phyloP scores from a whole-genome alignment of 2,113 vertebrate species.

The Cottus gobio region DNA sequence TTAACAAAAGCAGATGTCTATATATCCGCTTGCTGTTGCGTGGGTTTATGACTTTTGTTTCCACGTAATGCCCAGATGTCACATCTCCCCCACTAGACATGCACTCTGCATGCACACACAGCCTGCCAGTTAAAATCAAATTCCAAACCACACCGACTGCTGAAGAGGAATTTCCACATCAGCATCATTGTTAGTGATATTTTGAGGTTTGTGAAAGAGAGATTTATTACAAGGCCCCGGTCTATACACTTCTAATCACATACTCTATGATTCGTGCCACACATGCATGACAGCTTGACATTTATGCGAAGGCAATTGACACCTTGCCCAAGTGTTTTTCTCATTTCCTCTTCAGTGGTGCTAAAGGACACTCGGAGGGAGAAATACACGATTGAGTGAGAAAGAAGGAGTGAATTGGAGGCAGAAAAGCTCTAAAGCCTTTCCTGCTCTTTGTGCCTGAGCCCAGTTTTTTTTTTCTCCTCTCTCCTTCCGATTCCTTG shows the following conservation, averaged over 20 bases:
- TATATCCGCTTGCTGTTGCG: slow-evolving; percentile 38
- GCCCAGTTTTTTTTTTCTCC: slow-evolving; percentile 62
- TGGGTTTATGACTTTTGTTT: slow-evolving; percentile 49
- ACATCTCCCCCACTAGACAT: slow-evolving; percentile 50
- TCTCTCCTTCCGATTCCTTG: slow-evolving; percentile 67
- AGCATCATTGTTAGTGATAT: slow-evolving; percentile 63
- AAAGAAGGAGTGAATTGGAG: slow-evolving; percentile 56
- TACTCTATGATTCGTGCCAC: slow-evolving; percentile 41
- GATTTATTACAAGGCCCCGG: slow-evolving; percentile 65
- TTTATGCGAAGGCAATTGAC: slow-evolving; percentile 59
- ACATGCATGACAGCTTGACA: slow-evolving; percentile 47
- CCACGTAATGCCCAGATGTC: slow-evolving; percentile 55
- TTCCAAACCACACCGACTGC: slow-evolving; percentile 45
- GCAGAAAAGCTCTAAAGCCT: slow-evolving; percentile 65
- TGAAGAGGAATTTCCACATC: slow-evolving; percentile 61
- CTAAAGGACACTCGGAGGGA: slow-evolving; percentile 44
- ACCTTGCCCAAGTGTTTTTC: slow-evolving; percentile 68
- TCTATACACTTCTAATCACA: slow-evolving; percentile 48
- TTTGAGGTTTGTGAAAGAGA: slow-evolving; percentile 49
- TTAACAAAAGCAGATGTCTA: slow-evolving; percentile 57
- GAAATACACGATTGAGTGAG: slow-evolving; percentile 54
- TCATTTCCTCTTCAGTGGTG: slow-evolving; percentile 62
- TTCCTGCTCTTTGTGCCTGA: slow-evolving; percentile 73
- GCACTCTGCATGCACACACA: slow-evolving; percentile 21
- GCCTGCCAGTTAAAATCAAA: slow-evolving; percentile 56